A percentile compares a stretch with the other conserved stretches of the same genome.
phyloP scores from a whole-genome alignment of 2,888 invertebrate genomes.

The Steinernema carpocapsae region DNA sequence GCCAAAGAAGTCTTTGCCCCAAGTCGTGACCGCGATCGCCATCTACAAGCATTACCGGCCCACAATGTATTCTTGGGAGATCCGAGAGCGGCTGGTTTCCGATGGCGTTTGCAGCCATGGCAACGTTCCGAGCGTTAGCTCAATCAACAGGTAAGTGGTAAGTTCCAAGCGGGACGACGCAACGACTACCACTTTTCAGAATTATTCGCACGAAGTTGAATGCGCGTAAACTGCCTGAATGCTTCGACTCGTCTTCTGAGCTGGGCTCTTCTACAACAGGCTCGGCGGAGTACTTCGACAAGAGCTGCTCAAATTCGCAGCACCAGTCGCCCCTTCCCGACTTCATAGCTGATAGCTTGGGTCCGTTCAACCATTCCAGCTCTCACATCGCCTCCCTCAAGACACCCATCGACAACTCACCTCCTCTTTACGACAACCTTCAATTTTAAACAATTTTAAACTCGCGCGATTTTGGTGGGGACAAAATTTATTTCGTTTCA shows the following conservation, averaged over 20 bases:
- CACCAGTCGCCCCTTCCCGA: neutral
- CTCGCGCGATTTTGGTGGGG: neutral
- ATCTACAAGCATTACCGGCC: constrained; percentile 52
- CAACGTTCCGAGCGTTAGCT: constrained; percentile 48
- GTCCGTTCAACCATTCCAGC: neutral
- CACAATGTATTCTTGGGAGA: constrained; percentile 52
- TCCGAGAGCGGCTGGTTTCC: constrained; percentile 45
- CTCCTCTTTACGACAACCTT: neutral
- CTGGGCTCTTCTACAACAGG: neutral
- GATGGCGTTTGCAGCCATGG: constrained; percentile 45
- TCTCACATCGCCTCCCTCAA: neutral
- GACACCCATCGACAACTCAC: neutral
- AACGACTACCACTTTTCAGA: neutral
- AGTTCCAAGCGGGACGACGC: too few relatives aligned
- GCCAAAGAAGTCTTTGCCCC: constrained; percentile 51
- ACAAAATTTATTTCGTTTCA: neutral
- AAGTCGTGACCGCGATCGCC: constrained; percentile 51
- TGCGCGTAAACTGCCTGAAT: neutral
- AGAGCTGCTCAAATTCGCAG: neutral
- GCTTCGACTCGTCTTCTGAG: neutral
- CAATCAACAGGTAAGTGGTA: constrained; percentile 51
- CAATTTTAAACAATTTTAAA: neutral
- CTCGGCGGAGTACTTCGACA: constrained; percentile 12
- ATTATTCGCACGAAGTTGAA: constrained; percentile 12
- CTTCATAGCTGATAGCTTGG: neutral